Base-by-base conservation (phyloP, 1,140 invertebrate species). In the Drosophila trapezifrons region DNA sequence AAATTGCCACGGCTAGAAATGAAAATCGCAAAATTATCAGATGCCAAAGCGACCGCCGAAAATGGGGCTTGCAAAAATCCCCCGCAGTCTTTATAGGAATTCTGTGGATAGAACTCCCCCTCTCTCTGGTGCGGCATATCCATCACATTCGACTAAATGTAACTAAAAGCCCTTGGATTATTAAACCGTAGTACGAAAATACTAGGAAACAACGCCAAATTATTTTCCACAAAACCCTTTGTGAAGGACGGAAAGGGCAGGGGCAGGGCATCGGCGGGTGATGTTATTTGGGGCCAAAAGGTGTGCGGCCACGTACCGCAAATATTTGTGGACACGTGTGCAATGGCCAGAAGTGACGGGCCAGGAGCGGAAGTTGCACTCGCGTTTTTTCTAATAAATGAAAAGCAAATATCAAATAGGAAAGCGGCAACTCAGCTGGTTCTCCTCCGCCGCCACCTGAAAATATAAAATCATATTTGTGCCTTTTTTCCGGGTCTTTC, bases 281-380 rank as follows among this genome's bases (percentile, higher is more conserved):
- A 32, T 27, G 38, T 20, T 57, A 70, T 72, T 71, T 70, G 37
- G 42, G 35, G 51, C 18, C 64, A 32, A 60, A 76, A 77, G 83
- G 83, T 89, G 84, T 87, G 64, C 66, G 71, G 72, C 83, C 83
- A 87, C 83, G 83, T 89, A 80, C 76, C 80, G 81, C 83, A 87
- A 87, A 87, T 87, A 87, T 87, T 87, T 87, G 83, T 83, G 72
- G 79, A 89, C 84, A 89, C 84, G 76, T 89, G 84, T 86, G 78
- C 82, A 76, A 80, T 80, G 76, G 75, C 76, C 76, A 83, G 73
- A 82, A 82, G 75, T 82, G 80, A 82, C 65, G 80, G 70, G 72
- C 59, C 45, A 75, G 71, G 45, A 45, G 46, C 49, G 56, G 22
- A 59, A 59, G 45, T 75, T 74, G 69, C 60, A 74, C 55, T 75